Percentiles rank a stretch among this genome's conserved stretches.
Conservation (phyloP, 1,140 invertebrate genomes). For the Sesamia nonagrioides region DNA sequence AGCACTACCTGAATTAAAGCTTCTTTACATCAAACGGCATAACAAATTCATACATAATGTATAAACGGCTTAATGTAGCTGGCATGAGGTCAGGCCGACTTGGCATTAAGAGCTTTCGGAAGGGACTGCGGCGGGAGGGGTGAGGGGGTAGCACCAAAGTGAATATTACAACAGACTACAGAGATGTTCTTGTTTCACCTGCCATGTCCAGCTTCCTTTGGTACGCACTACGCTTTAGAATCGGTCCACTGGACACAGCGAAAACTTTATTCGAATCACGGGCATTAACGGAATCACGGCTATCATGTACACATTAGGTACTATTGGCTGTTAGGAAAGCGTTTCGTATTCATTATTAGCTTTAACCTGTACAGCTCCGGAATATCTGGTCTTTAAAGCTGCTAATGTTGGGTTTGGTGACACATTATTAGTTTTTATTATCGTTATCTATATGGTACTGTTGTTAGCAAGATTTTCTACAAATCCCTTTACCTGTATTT, state of each 20-base stretch:
- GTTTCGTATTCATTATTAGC: conserved; percentile 11
- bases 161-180: conserved; percentile 87
- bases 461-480: too few species aligned
- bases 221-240: conserved; percentile 4
- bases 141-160: conserved; percentile 73
- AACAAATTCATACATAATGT: conserved; percentile 87
- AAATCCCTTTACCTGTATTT: too few species aligned
- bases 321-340: background rate
- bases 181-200: conserved; percentile 79
- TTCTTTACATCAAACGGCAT: conserved; percentile 87
- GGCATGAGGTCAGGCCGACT: conserved; percentile 84
- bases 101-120: conserved; percentile 85
- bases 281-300: background rate
- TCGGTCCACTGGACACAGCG: conserved; percentile 16
- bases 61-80: conserved; percentile 86
- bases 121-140: conserved; percentile 64
- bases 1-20: conserved; percentile 85
- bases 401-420: background rate
- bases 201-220: conserved; percentile 49
- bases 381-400: conserved; percentile 9
- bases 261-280: conserved; percentile 2
- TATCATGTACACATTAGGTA: conserved; percentile 24
- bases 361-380: conserved; percentile 21
- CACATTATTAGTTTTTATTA: too few species aligned
- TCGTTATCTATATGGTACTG: too few species aligned